Percentiles rank a stretch among this genome's conserved stretches.
Evolutionary conservation across 2,113 vertebrate genomes (phyloP).

Genomic region (Puffinus mauretanicus): DNA sequence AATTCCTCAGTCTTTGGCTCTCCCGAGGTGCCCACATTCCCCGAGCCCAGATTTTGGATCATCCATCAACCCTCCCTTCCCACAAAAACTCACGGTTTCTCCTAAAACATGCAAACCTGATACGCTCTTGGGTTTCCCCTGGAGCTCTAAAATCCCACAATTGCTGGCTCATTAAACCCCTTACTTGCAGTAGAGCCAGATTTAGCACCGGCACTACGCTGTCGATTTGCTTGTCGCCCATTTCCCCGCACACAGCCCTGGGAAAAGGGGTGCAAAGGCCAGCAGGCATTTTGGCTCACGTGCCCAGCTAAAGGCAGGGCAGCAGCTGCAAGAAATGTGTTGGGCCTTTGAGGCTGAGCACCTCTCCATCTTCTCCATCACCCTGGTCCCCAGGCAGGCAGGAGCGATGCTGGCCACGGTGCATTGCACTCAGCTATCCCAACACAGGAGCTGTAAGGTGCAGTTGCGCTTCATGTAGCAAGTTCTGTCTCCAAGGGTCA

Average conservation of each 20-base stretch:
- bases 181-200: too few relatives aligned
- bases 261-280: not conserved
- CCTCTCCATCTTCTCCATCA: too few relatives aligned
- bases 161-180: not conserved
- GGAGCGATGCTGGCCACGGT: fast-evolving
- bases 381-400: not conserved
- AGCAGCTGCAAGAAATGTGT: fast-evolving
- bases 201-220: fast-evolving
- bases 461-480: fast-evolving
- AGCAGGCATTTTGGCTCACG: fast-evolving
- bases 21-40: fast-evolving
- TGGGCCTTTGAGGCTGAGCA: fast-evolving
- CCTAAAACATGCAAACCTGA: not conserved
- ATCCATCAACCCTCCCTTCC: not conserved
- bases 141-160: not conserved
- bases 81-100: not conserved
- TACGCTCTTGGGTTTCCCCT: not conserved
- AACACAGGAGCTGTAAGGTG: fast-evolving
- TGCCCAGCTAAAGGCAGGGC: not conserved
- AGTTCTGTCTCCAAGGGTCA: not conserved
- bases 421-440: not conserved
- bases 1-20: not conserved
- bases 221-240: fast-evolving
- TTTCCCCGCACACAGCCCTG: fast-evolving
- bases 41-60: not conserved